Conservation (phyloP, 2,888 invertebrate species). For the Agrilus cyanescens region DNA sequence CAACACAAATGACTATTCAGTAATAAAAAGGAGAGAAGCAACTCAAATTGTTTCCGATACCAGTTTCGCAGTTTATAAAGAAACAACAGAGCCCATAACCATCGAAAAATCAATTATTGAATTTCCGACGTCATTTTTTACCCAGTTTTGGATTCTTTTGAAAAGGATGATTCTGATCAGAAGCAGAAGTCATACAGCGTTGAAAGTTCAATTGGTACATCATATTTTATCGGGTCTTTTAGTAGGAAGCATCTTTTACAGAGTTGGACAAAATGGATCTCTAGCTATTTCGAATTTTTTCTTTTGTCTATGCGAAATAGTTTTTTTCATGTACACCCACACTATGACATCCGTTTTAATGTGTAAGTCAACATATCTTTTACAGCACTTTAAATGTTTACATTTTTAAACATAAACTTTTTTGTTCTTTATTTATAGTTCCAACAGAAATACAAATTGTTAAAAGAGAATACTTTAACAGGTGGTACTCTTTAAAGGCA, state of each 20-base stretch:
- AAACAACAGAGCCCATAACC: constrained; percentile 7
- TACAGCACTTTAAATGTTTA: constrained; percentile 2
- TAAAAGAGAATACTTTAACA: constrained; percentile 51
- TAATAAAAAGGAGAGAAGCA: constrained; percentile 18
- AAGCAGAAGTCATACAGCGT: constrained; percentile 38
- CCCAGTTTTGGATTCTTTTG: constrained; percentile 42
- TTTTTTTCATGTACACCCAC: constrained; percentile 53
- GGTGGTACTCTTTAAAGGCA: constrained; percentile 54
- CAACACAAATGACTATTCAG: too few species aligned
- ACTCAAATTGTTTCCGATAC: background rate
- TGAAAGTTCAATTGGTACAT: constrained; percentile 46
- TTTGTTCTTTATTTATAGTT: constrained; percentile 42
- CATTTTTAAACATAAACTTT: constrained; percentile 4
- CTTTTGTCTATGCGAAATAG: constrained; percentile 45
- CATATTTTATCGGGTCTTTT: constrained; percentile 42
- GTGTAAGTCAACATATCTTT: constrained; percentile 38
- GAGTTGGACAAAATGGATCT: constrained; percentile 45
- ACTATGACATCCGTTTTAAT: constrained; percentile 48
- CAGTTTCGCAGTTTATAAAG: constrained; percentile 7
- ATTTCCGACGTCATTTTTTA: constrained; percentile 43
- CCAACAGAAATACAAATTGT: constrained; percentile 47
- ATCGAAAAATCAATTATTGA: constrained; percentile 23
- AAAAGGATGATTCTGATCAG: constrained; percentile 44
- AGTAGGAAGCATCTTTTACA: constrained; percentile 45
- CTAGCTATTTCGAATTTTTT: constrained; percentile 47